These are phyloP conservation scores for Hylia prasina DNA, from an alignment of 2,113 vertebrate species.

Conservation along the genomic window DNA sequence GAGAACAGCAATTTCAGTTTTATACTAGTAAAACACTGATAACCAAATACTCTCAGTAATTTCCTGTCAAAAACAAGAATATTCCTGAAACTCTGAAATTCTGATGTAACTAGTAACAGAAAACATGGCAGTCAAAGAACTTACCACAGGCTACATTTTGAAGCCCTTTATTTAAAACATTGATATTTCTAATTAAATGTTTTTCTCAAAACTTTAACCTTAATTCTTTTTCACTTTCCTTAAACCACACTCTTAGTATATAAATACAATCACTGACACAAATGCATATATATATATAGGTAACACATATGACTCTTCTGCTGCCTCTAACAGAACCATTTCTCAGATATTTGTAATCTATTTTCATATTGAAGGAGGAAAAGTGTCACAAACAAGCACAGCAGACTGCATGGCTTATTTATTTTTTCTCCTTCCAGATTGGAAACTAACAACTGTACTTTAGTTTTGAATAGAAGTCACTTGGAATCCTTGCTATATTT, in stretches of 20 bases:
- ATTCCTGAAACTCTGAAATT: background rate
- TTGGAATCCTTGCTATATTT: background rate
- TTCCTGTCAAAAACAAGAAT: background rate
- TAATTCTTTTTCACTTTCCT: background rate
- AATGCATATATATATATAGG: background rate
- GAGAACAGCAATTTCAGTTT: slow-evolving; percentile 16
- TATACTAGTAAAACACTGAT: background rate
- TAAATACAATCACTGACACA: background rate
- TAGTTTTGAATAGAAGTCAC: background rate
- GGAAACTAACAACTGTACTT: background rate
- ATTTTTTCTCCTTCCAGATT: background rate
- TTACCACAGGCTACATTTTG: background rate
- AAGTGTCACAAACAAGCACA: background rate
- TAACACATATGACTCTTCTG: background rate
- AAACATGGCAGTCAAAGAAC: background rate
- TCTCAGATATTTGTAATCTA: background rate
- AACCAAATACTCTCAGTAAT: background rate
- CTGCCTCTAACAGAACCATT: background rate
- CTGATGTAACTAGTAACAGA: background rate
- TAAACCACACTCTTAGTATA: background rate
- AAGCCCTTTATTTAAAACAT: background rate
- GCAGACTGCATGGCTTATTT: background rate
- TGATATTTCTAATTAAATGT: background rate
- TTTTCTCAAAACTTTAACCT: background rate
- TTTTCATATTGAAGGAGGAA: background rate